Conservation (phyloP, 2,797 vertebrate genomes). For the Parotocinclus haroldoi region DNA sequence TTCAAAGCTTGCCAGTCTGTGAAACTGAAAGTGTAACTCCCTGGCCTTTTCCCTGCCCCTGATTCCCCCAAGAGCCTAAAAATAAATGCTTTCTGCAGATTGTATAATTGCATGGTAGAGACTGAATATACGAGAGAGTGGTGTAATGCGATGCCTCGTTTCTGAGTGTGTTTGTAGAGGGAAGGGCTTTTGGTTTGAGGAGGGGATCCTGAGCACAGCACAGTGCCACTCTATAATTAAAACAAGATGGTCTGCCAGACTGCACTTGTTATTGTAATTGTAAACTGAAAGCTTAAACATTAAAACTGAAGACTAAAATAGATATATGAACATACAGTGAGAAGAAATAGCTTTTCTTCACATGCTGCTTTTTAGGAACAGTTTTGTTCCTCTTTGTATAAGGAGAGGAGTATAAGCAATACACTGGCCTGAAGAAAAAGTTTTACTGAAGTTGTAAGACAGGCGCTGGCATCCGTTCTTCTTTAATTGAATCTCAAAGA, state of each 20-base stretch:
- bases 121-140: slow-evolving; percentile 38
- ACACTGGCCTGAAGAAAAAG: too few relatives aligned
- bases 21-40: slow-evolving; percentile 7
- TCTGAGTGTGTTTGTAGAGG: slow-evolving; percentile 63
- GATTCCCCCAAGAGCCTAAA: slow-evolving; percentile 66
- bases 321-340: slow-evolving; percentile 7
- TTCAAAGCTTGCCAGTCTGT: background rate
- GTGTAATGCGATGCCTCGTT: slow-evolving; percentile 63
- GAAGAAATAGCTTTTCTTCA: slow-evolving; percentile 5
- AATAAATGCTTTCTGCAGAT: slow-evolving; percentile 57
- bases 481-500: too few relatives aligned
- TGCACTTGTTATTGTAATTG: slow-evolving; percentile 70
- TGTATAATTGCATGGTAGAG: slow-evolving; percentile 41
- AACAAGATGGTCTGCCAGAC: slow-evolving; percentile 66
- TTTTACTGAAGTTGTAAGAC: too few relatives aligned
- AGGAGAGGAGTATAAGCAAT: background rate
- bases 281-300: slow-evolving; percentile 43
- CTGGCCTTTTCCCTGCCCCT: background rate
- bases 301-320: slow-evolving; percentile 17
- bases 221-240: slow-evolving; percentile 70
- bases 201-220: slow-evolving; percentile 51
- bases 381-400: slow-evolving; percentile 1
- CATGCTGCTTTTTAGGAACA: slow-evolving; percentile 17
- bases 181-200: slow-evolving; percentile 69
- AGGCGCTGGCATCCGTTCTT: too few relatives aligned